phyloP scores from a whole-genome alignment of 2,888 invertebrate species.

The Ornithoptera alexandrae region DNA sequence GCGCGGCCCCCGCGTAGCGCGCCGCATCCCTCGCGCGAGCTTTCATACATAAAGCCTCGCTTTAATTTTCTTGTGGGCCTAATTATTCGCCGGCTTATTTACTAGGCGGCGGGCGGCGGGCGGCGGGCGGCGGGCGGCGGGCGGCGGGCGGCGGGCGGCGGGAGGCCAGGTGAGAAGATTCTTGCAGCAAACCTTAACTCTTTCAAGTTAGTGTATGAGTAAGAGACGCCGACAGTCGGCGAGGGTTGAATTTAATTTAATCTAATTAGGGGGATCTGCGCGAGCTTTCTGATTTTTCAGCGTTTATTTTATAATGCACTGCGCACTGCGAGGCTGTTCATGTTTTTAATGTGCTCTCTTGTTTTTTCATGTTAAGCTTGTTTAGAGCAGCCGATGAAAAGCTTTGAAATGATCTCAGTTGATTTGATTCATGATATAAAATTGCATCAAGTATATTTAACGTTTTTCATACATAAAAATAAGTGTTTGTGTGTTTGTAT shows the following conservation, averaged over 20 bases:
- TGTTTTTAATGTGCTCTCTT: neutral
- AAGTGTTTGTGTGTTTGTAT: no score
- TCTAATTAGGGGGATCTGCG: constrained; percentile 24
- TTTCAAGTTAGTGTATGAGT: constrained; percentile 49
- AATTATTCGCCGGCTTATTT: constrained; percentile 68
- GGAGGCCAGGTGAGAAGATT: constrained; percentile 52
- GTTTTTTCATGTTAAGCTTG: no score
- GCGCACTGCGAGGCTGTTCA: neutral
- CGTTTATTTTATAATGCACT: constrained; percentile 16
- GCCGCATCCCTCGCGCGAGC: neutral
- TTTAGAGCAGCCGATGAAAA: no score
- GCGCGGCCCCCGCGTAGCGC: no score
- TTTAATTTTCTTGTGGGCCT: constrained; percentile 70
- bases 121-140: neutral
- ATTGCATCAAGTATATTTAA: no score
- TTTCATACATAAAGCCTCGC: constrained; percentile 41
- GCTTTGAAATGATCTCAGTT: no score
- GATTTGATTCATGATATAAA: no score
- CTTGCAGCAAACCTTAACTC: constrained; percentile 51
- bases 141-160: neutral
- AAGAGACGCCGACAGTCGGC: constrained; percentile 8
- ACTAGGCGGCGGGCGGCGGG: constrained; percentile 23
- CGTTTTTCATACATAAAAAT: no score
- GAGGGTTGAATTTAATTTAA: constrained; percentile 24
- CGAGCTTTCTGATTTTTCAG: constrained; percentile 10